Evolutionary conservation across 2,888 invertebrate genomes (phyloP).

Genomic region (Drosophila mercatorum): DNA sequence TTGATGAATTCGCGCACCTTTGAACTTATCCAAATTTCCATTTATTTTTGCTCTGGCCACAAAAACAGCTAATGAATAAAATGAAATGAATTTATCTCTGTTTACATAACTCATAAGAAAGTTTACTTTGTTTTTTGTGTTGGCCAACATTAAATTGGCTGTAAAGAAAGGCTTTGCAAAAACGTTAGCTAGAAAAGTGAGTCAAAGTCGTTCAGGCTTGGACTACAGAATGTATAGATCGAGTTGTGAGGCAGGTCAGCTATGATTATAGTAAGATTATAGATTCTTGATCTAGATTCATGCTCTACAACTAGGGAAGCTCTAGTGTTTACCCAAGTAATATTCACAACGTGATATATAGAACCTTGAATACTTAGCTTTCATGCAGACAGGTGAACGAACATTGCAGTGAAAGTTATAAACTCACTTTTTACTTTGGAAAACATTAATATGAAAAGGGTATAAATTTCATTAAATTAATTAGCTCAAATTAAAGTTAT

Average conservation of each 20-base stretch:
- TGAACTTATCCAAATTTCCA: constrained; percentile 28
- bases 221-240: no score
- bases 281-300: no score
- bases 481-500: neutral
- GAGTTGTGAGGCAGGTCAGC: no score
- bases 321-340: no score
- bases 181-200: neutral
- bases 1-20: constrained; percentile 35
- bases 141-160: constrained; percentile 5
- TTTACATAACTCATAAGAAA: constrained; percentile 28
- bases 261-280: no score
- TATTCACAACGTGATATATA: no score
- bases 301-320: no score
- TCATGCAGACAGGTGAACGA: no score
- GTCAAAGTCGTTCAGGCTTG: no score
- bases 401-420: neutral
- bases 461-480: neutral
- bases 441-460: neutral
- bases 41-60: constrained; percentile 10
- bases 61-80: neutral
- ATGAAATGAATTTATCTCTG: constrained; percentile 33
- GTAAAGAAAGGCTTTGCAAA: constrained; percentile 10
- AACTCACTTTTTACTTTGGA: neutral
- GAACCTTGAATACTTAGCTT: no score
- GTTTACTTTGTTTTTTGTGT: neutral